Evolutionary conservation across 1,140 invertebrate genomes (phyloP), one percentile per base, ranked within the genome.

Genomic region (Drosophila miranda): DNA sequence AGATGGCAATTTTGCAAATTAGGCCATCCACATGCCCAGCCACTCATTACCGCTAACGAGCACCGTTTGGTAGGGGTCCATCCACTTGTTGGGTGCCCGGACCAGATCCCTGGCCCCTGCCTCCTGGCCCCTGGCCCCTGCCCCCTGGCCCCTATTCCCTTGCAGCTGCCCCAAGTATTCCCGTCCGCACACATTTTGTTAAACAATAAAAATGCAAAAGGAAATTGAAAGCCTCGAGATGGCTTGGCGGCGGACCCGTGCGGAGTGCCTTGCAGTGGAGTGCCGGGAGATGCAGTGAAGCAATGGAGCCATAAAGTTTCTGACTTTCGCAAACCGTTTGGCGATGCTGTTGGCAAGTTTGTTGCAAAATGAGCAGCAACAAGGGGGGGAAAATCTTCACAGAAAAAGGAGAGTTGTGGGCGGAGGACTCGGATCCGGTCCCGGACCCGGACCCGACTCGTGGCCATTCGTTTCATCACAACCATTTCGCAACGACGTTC

Each of bases 281-380:
- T 38, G 9, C 16, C 19, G 42, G 26, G 5, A 26, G 53, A 55
- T 34, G 30, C 30, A 9, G 44, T 41, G 30, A 51, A 58, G 70
- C 57, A 56, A 56, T 75, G 49, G 55, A 50, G 60, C 58, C 80
- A 75, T 84, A 68, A 83, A 67, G 64, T 69, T 82, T 61, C 46
- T 57, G 78, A 68, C 78, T 81, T 83, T 71, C 64, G 45, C 70
- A 74, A 38, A 68, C 59, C 42, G 55, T 81, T 75, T 43, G 38
- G 49, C 53, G 30, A 34, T 57, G 48, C 59, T 51, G 28, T 21
- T 70, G 75, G 59, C 60, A 74, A 84, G 49, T 73, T 80, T 84
- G 81, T 80, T 86, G 80, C 73, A 49, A 86, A 86, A 77, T 86
- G 80, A 80, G 80, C 79, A 83, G 50, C 78, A 49, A 30, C 71